These are phyloP conservation scores for Ommatoiulus sabulosus DNA, from an alignment of 2,888 invertebrate genomes.

Conservation along the genomic window DNA sequence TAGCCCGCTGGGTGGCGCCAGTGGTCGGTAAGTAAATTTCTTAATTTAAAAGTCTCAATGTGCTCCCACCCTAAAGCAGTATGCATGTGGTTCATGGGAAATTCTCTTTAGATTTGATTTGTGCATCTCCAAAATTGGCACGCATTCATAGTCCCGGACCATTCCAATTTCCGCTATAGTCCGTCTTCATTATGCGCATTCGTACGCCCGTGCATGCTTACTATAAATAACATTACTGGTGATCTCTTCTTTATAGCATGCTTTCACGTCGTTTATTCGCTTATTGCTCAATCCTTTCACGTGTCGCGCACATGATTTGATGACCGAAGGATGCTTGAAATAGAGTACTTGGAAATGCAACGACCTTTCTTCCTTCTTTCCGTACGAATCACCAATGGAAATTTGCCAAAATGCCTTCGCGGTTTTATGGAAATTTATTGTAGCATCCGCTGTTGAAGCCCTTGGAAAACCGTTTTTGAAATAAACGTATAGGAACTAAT, in stretches of 20 bases:
- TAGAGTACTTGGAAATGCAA: not conserved
- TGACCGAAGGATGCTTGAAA: not conserved
- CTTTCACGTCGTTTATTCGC: not conserved
- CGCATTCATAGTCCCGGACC: too few species aligned
- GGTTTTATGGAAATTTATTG: not conserved
- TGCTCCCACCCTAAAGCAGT: too few species aligned
- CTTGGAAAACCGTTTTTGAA: not conserved
- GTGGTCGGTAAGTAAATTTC: too few species aligned
- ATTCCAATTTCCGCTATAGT: too few species aligned
- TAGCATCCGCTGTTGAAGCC: not conserved
- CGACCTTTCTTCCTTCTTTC: slow-evolving; percentile 12
- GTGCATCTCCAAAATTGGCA: too few species aligned
- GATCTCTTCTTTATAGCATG: not conserved
- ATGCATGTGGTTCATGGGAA: too few species aligned
- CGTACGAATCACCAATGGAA: not conserved
- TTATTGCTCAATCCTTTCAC: not conserved
- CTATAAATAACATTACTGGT: not conserved
- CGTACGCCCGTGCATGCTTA: not conserved
- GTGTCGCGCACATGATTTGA: not conserved
- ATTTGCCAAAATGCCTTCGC: not conserved
- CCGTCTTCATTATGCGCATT: too few species aligned
- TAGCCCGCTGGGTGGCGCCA: too few species aligned
- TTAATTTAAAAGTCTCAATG: too few species aligned
- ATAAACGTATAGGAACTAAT: not conserved
- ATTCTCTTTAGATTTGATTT: too few species aligned